Conservation (phyloP, 2,113 vertebrate genomes). For the Spermophilus dauricus region DNA sequence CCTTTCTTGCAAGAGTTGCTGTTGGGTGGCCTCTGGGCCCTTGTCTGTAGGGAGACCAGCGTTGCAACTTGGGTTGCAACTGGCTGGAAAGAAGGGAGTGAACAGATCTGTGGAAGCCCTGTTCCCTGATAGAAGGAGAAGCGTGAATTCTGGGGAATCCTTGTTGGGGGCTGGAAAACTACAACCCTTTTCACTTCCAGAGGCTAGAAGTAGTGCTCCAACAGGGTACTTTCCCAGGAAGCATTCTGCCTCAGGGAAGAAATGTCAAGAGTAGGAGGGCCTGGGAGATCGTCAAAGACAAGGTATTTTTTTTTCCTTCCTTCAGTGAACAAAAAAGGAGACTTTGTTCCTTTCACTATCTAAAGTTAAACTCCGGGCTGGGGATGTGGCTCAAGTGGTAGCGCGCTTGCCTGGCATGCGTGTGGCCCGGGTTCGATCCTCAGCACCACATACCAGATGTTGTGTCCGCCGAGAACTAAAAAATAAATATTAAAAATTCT, state of each 20-base stretch:
- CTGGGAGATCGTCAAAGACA: not conserved
- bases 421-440: too few species aligned
- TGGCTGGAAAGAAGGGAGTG: slow-evolving; percentile 52
- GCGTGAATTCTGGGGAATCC: not conserved
- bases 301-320: not conserved
- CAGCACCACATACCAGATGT: too few species aligned
- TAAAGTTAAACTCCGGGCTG: not conserved
- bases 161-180: not conserved
- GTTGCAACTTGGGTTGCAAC: slow-evolving; percentile 67
- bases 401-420: too few species aligned
- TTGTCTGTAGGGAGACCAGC: slow-evolving; percentile 66
- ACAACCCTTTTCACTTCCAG: not conserved
- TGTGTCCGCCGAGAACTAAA: too few species aligned
- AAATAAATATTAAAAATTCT: too few species aligned
- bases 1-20: slow-evolving; percentile 43
- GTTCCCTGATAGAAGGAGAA: not conserved
- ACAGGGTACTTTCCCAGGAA: not conserved
- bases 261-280: not conserved
- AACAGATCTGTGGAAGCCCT: slow-evolving; percentile 71
- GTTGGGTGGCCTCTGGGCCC: slow-evolving; percentile 6
- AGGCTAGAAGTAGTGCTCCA: not conserved
- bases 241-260: not conserved
- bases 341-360: not conserved
- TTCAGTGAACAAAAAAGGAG: not conserved
- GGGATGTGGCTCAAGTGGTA: too few species aligned